Conservation (phyloP, 2,888 invertebrate genomes). For the Marronus borbonicus region DNA sequence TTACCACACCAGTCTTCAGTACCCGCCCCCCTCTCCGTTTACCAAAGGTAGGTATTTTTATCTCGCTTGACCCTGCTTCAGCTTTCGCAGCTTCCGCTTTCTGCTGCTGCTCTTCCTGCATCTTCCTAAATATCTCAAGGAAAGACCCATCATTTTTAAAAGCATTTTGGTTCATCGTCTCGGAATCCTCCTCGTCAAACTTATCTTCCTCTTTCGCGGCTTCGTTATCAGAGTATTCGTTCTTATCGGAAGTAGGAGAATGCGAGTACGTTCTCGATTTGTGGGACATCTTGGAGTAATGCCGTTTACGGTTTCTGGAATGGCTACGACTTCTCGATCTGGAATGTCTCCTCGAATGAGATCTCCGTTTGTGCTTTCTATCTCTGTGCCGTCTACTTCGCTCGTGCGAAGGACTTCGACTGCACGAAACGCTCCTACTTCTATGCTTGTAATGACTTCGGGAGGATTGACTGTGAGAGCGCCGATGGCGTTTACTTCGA, state of each 20-base stretch:
- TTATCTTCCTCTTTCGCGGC: conserved; percentile 61
- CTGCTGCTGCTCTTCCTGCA: conserved; percentile 79
- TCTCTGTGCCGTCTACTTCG: conserved; percentile 51
- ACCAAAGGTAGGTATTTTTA: conserved; percentile 76
- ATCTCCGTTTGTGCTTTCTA: conserved; percentile 52
- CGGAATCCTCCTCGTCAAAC: conserved; percentile 60
- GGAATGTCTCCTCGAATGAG: conserved; percentile 55
- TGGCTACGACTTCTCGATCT: conserved; percentile 54
- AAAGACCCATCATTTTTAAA: conserved; percentile 94
- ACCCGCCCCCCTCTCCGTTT: conserved; percentile 90
- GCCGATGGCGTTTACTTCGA: conserved; percentile 56
- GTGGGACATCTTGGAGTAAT: conserved; percentile 52
- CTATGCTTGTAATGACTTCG: conserved; percentile 57
- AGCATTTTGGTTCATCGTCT: conserved; percentile 75
- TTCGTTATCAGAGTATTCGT: conserved; percentile 53
- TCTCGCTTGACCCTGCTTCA: conserved; percentile 65
- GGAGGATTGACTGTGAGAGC: conserved; percentile 56
- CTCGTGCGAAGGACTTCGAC: conserved; percentile 54
- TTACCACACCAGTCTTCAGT: conserved; percentile 91
- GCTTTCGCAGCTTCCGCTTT: conserved; percentile 66
- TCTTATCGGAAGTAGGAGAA: conserved; percentile 52
- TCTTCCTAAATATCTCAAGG: conserved; percentile 91
- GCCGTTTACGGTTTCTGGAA: conserved; percentile 53
- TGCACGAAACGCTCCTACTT: conserved; percentile 51
- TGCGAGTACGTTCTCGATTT: conserved; percentile 54